These are phyloP conservation scores for Cyprinus carpio DNA, from an alignment of 2,113 vertebrate species.

Conservation along the genomic window DNA sequence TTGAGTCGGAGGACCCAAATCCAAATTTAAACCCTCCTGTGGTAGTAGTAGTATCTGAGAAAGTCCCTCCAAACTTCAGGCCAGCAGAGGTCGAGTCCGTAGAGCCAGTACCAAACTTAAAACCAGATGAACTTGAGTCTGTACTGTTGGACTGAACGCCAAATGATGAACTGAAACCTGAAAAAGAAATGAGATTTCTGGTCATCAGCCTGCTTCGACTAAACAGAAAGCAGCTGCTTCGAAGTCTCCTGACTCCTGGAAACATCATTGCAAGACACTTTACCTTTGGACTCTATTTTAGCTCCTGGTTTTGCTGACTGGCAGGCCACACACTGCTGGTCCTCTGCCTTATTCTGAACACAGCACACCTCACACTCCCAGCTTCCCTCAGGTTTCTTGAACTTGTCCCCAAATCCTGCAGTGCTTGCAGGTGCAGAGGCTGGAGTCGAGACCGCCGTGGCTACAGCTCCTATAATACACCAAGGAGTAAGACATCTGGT, in stretches of 20 bases:
- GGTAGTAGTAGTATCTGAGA: slow-evolving; percentile 53
- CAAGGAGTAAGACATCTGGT: not conserved
- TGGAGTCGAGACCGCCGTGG: slow-evolving; percentile 38
- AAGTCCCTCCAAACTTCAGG: slow-evolving; percentile 81
- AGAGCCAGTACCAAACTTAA: slow-evolving; percentile 81
- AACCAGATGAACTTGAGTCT: slow-evolving; percentile 71
- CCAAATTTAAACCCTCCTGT: slow-evolving; percentile 72
- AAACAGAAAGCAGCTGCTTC: not conserved
- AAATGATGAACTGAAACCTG: slow-evolving; percentile 76
- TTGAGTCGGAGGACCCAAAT: slow-evolving; percentile 20
- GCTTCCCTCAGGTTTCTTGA: slow-evolving; percentile 87
- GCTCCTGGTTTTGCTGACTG: slow-evolving; percentile 84
- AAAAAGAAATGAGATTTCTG: slow-evolving; percentile 35
- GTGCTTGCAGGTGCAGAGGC: slow-evolving; percentile 65
- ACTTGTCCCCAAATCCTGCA: slow-evolving; percentile 85
- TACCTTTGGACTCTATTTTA: slow-evolving; percentile 86
- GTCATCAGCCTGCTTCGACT: not conserved
- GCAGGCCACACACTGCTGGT: slow-evolving; percentile 87
- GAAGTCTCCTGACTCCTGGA: not conserved
- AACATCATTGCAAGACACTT: slow-evolving; percentile 11
- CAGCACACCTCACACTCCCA: slow-evolving; percentile 91
- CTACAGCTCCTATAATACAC: slow-evolving; percentile 40
- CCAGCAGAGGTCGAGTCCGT: slow-evolving; percentile 71
- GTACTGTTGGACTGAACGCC: slow-evolving; percentile 71
- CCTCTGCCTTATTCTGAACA: slow-evolving; percentile 85